Percentiles rank a stretch among this genome's conserved stretches.
Conservation (phyloP, 2,113 vertebrate species). For the Redunca redunca region DNA sequence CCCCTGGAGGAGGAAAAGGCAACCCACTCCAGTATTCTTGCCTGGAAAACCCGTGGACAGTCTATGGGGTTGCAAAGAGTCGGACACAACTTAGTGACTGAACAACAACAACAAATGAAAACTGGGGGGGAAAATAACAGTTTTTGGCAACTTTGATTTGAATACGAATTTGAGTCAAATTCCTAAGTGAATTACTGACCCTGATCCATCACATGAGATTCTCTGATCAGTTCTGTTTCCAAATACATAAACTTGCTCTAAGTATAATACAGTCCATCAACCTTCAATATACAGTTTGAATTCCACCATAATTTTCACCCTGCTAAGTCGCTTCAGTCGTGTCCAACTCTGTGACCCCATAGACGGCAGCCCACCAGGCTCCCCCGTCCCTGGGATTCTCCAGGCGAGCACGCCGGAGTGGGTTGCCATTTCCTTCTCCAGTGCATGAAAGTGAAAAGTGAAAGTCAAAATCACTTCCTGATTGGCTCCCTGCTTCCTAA, state of each 20-base stretch:
- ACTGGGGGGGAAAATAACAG: neutral
- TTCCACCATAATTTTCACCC: neutral
- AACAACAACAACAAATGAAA: neutral
- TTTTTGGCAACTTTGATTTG: neutral
- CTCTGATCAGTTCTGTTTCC: neutral
- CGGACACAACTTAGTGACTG: neutral
- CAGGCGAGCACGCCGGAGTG: too few species aligned
- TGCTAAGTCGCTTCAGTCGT: too few species aligned
- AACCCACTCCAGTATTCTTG: neutral
- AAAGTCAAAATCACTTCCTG: neutral
- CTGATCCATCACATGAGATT: neutral
- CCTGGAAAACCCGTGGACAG: neutral
- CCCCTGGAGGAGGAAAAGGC: neutral
- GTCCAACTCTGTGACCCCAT: too few species aligned
- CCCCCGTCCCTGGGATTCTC: too few species aligned
- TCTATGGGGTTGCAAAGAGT: neutral
- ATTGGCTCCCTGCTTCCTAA: neutral
- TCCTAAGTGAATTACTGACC: neutral
- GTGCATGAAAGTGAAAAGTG: too few species aligned
- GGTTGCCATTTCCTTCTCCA: too few species aligned
- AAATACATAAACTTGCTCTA: neutral
- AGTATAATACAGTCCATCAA: neutral
- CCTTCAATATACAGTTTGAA: neutral
- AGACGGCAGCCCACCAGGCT: too few species aligned
- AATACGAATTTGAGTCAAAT: constrained; percentile 6